Evolutionary conservation across 2,888 invertebrate genomes (phyloP), one percentile per base, ranked within the genome.

Genomic region (Nudaria mundana): DNA sequence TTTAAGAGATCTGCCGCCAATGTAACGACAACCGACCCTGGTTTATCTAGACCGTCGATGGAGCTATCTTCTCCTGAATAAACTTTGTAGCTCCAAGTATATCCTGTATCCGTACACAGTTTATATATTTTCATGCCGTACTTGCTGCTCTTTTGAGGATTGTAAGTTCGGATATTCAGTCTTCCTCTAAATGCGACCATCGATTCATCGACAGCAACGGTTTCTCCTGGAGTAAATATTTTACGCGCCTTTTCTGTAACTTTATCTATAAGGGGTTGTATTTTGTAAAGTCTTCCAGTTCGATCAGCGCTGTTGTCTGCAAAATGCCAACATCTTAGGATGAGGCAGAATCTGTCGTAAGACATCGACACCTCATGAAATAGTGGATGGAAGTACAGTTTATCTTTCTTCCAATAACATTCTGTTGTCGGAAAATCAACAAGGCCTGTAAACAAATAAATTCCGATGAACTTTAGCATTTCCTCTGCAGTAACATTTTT

Each of bases 311-410:
- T 28, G 34, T 53, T 53, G 40, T 57, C 45, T 10, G 32, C 43
- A 39, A 57, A 57, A 33, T 57, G 54, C 56, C 52, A 57, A 30
- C 52, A 52, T 28, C 44, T 35, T 13, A 54, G 40, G 29, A 57
- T 43, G 24, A 33, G 16, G 8, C 20, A 8, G 33, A 57, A 54
- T 8, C 52, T 30, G 40, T 51, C 48, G 32, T 56, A 56, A 0
- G 48, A 54, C 52, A 56, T 54, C 13, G 43, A 36, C 25, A 50
- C 42, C 5, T 41, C 36, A 34, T 53, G 49, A 36, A 51, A 38
- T 13, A 53, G 34, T 16, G 53, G 51, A 42, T 53, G 45, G 20
- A 45, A 50, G 22, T 36, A 52, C 28, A 53, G 24, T 15, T 26
- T 28, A 39, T 52, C 53, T 37, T 20, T 22, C 34, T 56, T 56